Evolutionary conservation across 2,113 vertebrate genomes (phyloP).

Genomic region (Patagioenas fasciata): DNA sequence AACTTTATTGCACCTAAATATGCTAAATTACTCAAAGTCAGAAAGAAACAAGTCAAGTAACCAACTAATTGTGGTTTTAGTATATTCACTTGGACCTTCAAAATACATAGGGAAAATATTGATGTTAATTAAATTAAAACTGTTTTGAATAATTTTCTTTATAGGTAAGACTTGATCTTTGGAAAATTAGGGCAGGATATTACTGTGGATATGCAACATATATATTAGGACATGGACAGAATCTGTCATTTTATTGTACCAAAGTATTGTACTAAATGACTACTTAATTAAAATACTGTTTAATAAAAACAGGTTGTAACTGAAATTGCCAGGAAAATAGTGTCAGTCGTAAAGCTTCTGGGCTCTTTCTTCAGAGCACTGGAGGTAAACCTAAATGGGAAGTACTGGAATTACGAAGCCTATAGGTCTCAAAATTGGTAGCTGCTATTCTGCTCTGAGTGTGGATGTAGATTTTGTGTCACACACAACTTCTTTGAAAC

Average conservation of each 20-base stretch:
- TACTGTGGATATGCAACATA: not conserved
- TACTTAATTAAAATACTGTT: not conserved
- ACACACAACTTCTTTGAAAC: not conserved
- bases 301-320: not conserved
- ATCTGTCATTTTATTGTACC: not conserved
- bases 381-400: not conserved
- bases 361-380: not conserved
- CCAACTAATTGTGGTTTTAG: not conserved
- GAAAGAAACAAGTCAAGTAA: not conserved
- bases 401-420: not conserved
- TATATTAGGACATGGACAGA: not conserved
- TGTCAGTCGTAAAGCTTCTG: not conserved
- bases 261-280: not conserved
- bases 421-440: not conserved
- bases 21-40: not conserved
- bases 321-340: not conserved
- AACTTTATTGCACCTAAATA: not conserved
- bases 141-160: not conserved
- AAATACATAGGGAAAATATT: not conserved
- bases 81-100: not conserved
- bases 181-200: not conserved
- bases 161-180: not conserved
- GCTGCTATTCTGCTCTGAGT: not conserved
- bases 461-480: not conserved
- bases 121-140: not conserved